phyloP scores from a whole-genome alignment of 2,113 vertebrate species.

The Aphyosemion australe region DNA sequence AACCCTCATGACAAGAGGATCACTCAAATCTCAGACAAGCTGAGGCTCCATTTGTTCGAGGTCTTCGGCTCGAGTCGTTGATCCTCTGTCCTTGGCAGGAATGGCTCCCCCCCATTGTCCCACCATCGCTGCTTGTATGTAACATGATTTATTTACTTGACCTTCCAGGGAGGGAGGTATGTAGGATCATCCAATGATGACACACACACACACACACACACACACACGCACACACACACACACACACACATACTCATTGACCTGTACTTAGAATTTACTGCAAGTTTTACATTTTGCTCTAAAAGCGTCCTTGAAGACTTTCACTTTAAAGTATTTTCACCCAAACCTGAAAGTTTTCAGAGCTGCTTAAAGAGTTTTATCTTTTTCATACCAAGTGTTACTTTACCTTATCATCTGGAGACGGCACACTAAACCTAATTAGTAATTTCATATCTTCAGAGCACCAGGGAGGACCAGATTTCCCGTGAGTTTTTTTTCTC shows the following conservation, averaged over 20 bases:
- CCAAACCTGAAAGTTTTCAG: too few relatives aligned
- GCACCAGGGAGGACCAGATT: constrained; percentile 33
- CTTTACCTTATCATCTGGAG: constrained; percentile 11
- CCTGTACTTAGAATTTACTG: constrained; percentile 29
- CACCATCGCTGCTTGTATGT: background rate
- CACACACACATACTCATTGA: background rate
- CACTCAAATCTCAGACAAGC: constrained; percentile 12
- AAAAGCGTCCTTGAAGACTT: too few relatives aligned
- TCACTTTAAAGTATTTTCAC: too few relatives aligned
- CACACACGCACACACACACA: too few relatives aligned
- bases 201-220: too few relatives aligned
- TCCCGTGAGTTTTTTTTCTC: constrained; percentile 24
- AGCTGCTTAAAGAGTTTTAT: background rate
- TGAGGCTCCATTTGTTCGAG: background rate
- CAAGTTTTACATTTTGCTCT: too few relatives aligned
- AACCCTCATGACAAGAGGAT: constrained; percentile 9
- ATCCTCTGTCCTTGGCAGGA: constrained; percentile 7
- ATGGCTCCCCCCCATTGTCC: background rate
- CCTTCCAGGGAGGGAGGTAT: background rate
- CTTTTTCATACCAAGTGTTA: background rate
- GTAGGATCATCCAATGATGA: constrained; percentile 37
- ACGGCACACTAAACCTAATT: constrained; percentile 36
- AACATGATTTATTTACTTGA: constrained; percentile 39
- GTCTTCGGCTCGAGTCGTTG: constrained; percentile 7
- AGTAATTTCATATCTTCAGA: constrained; percentile 41